Evolutionary conservation across 35 echinoderm and acorn worm species (phyloP), one percentile per base, ranked within the genome.

Genomic region (Eucidaris tribuloides): DNA sequence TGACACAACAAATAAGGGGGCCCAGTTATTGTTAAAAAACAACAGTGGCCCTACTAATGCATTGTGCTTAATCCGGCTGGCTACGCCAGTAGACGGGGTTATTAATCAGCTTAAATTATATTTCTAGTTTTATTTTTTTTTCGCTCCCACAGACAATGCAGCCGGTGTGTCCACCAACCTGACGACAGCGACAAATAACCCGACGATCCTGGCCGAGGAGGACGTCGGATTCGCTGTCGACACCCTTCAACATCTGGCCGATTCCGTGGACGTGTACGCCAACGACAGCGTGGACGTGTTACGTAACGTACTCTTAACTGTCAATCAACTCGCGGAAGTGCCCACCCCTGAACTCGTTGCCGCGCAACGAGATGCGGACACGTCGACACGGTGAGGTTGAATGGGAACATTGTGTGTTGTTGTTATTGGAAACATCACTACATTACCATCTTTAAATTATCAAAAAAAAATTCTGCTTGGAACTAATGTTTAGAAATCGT

Each of bases 161-260:
- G 52, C 35, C 29, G 40, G 63, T 19, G 77, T 88, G 7, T 88
- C 85, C 11, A 28, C 46, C 0, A 57, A 46, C 6, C 59, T 88
- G 34, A 43, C 61, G 42, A 63, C 61, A 11, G 58, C 81, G 5
- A 88, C 85, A 4, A 62, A 57, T 31, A 37, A 45, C 35, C 77
- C 85, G 31, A 63, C 42, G 35, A 35, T 46, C 3, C 37, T 88
- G 7, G 70, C 35, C 28, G 57, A 45, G 30, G 35, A 79, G 3
- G 85, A 88, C 31, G 77, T 88, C 42, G 55, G 17, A n/a, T 38
- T 80, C 61, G 85, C 74, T 23, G 85, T 88, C 2, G 78, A 64
- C 41, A 80, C 77, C 3, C 32, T 88, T 32, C 76, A 88, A 46
- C 58, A 88, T 65, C 22, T 88, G 13, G 42, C 46, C 17, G 31